These are phyloP conservation scores for Cherax destructor DNA, from an alignment of 1,140 invertebrate species.

Conservation along the genomic window DNA sequence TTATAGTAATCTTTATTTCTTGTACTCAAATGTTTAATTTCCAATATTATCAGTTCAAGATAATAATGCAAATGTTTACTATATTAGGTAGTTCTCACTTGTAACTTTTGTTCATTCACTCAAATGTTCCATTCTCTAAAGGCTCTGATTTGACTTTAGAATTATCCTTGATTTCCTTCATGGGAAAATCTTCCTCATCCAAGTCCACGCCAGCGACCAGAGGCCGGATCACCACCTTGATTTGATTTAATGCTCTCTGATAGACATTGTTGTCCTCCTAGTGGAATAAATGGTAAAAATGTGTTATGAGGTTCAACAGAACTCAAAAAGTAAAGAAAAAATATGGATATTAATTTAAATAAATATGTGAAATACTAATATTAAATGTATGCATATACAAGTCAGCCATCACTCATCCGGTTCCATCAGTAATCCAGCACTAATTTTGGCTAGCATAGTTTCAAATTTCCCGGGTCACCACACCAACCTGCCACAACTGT, in stretches of 20 bases:
- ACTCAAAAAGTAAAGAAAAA: background rate
- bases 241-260: conserved; percentile 66
- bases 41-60: background rate
- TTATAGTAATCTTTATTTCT: background rate
- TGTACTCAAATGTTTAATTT: background rate
- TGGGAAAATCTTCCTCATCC: conserved; percentile 60
- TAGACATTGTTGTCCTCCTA: conserved; percentile 70
- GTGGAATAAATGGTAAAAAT: background rate
- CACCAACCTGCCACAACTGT: no score
- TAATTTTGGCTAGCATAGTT: no score
- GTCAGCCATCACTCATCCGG: no score
- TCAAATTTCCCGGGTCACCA: no score
- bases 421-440: no score
- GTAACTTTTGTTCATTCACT: conserved; percentile 17
- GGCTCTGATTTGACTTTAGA: conserved; percentile 28
- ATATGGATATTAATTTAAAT: background rate
- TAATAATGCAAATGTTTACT: background rate
- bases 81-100: background rate
- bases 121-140: conserved; percentile 47
- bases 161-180: conserved; percentile 20
- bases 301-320: no score
- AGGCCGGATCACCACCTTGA: conserved; percentile 67
- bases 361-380: background rate
- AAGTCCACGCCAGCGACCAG: conserved; percentile 67
- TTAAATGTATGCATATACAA: no score